phyloP scores from a whole-genome alignment of 2,797 vertebrate genomes.

The Cephalopachus bancanus region DNA sequence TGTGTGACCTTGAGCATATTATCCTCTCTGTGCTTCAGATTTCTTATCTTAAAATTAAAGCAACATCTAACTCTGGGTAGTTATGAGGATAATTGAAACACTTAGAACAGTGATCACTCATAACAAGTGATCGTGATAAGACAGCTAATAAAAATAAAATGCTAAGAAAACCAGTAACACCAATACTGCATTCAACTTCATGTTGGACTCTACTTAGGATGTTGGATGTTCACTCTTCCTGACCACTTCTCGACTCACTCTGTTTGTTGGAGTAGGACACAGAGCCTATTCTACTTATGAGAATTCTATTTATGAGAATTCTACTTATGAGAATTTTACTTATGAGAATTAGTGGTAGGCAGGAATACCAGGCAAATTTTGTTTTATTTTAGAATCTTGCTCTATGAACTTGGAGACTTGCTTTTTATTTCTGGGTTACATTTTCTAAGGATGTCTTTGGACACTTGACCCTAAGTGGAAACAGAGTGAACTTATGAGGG shows the following conservation, averaged over 20 bases:
- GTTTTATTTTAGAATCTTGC: no score
- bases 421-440: no score
- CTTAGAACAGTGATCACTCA: neutral
- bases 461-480: no score
- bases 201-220: neutral
- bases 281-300: neutral
- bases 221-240: neutral
- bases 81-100: neutral
- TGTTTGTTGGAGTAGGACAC: neutral
- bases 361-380: no score
- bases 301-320: no score
- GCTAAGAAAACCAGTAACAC: neutral
- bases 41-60: constrained; percentile 20
- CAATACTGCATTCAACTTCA: neutral
- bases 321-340: no score
- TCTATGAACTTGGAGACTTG: no score
- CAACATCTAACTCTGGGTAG: neutral
- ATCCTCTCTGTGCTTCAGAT: neutral
- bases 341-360: no score
- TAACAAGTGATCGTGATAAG: neutral
- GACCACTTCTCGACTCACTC: neutral
- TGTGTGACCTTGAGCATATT: neutral
- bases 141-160: neutral
- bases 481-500: neutral
- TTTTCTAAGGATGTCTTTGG: no score